phyloP scores from a whole-genome alignment of 2,797 vertebrate genomes.

The Furcifer pardalis region DNA sequence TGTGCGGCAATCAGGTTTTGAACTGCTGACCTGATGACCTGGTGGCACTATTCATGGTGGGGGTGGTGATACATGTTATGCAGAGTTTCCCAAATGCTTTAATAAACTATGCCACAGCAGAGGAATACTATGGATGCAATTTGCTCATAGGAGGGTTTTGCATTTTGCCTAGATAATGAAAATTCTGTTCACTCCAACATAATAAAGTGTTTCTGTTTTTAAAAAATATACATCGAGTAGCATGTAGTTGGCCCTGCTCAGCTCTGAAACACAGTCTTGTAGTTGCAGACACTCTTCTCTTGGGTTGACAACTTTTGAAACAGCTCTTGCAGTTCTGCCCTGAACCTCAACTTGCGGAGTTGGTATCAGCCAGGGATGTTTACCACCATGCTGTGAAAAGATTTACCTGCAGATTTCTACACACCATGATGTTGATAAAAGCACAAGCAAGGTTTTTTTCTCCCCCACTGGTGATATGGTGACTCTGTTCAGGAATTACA shows the following conservation, averaged over 20 bases:
- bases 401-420: background rate
- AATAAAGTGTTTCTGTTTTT: background rate
- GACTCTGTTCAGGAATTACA: background rate
- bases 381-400: background rate
- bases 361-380: background rate
- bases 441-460: background rate
- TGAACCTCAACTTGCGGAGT: background rate
- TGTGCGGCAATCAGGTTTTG: too few species aligned
- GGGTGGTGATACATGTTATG: background rate
- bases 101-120: background rate
- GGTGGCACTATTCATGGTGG: background rate
- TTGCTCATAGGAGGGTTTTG: background rate
- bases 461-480: background rate
- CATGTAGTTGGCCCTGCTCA: background rate
- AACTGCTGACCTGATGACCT: too few species aligned
- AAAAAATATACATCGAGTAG: background rate
- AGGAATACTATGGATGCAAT: background rate
- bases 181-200: background rate
- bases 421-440: background rate
- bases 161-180: background rate
- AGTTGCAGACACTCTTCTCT: too few species aligned
- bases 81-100: slow-evolving; percentile 8
- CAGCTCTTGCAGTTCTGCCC: background rate
- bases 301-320: background rate
- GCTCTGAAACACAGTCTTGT: background rate